Base-by-base conservation (phyloP, 2,113 vertebrate genomes). In the Peucedramus taeniatus region DNA sequence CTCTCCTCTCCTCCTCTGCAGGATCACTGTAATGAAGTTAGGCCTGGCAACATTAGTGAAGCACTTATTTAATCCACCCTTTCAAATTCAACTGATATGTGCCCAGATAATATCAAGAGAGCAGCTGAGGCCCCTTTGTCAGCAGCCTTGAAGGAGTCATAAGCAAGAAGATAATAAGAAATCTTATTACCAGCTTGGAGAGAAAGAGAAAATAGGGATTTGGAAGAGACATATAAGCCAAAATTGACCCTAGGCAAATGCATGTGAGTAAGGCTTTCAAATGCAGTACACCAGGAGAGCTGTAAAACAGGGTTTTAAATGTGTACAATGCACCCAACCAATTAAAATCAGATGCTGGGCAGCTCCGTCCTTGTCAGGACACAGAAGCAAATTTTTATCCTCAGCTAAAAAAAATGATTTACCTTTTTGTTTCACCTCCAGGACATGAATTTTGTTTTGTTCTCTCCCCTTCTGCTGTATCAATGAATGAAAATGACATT, bases 41-140 rank as follows among this genome's bases (percentile, higher is more conserved):
- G 47, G 69, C 33, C 83, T 91, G 74, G 81, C 69, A 95, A 96
- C 76, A 42, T 91, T 93, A 94, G 63, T 4, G 22, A 93, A 63
- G 89, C 74, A 78, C 64, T 90, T 92, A 87, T 94, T 95, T 93
- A 96, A 95, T 66, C 80, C 90, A 86, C 69, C n/a, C 94, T 96
- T 97, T 95, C 91, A 95, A 82, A 93, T 82, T 87, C 78, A 90
- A 77, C 82, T 60, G 77, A 59, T 94, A 89, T 71, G 80, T 96
- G 80, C 81, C 72, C 86, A 61, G 76, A 91, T 70, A 91, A 92
- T 57, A 91, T 28, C 59, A 68, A 75, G 49, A 78, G 30, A 95
- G 76, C 89, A 83, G 84, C 89, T 78, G 83, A 81, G 90, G 75
- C 53, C 60, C 59, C 82, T 89, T 89, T 94, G 71, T 89, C 84